Conservation (phyloP, 2,113 vertebrate species). For the Odocoileus virginianus region DNA sequence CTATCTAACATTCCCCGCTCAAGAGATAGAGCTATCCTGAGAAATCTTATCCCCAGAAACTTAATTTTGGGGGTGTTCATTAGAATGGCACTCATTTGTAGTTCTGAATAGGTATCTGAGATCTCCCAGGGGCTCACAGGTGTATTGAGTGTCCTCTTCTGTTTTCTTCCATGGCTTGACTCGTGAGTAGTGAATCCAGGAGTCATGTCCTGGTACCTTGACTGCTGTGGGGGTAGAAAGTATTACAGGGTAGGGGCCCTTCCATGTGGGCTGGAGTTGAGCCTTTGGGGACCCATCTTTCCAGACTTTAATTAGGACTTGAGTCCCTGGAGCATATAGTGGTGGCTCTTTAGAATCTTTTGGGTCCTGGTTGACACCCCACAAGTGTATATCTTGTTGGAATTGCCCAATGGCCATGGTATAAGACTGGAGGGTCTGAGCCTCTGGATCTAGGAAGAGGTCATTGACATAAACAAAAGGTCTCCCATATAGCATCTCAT, state of each 20-base stretch:
- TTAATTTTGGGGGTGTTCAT: rapidly evolving
- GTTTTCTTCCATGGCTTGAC: neutral
- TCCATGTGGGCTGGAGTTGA: neutral
- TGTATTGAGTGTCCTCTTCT: neutral
- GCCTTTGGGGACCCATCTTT: neutral
- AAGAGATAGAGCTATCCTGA: neutral
- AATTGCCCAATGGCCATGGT: neutral
- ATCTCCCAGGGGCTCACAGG: neutral
- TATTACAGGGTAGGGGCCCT: neutral
- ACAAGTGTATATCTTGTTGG: neutral
- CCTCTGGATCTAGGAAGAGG: neutral
- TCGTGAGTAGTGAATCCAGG: neutral
- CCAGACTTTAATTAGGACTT: neutral
- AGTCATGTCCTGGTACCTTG: neutral
- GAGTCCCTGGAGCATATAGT: neutral
- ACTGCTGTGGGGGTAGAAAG: neutral
- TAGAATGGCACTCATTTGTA: neutral
- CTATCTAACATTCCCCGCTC: neutral
- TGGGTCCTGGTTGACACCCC: neutral
- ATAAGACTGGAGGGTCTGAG: neutral
- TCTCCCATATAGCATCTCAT: neutral
- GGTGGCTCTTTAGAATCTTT: neutral
- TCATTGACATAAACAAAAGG: neutral
- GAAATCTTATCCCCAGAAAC: neutral
- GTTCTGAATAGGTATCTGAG: neutral